A percentile compares a stretch with the other conserved stretches of the same genome.
These are phyloP conservation scores for Formica exsecta DNA, from an alignment of 1,140 invertebrate species.

Conservation along the genomic window DNA sequence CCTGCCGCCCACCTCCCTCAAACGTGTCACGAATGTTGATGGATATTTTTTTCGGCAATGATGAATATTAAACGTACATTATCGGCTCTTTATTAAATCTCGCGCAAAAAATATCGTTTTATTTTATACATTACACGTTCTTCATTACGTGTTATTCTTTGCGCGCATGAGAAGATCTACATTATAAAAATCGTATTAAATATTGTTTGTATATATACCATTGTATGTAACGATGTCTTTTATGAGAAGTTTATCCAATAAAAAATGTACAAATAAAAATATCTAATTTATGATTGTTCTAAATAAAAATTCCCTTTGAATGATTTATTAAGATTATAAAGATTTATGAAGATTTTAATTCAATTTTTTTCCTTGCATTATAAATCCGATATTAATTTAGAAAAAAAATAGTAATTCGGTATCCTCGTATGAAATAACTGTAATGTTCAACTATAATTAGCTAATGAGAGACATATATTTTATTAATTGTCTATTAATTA, in stretches of 20 bases:
- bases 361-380: no score
- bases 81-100: slow-evolving; percentile 51
- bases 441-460: not conserved
- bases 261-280: not conserved
- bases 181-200: not conserved
- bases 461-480: not conserved
- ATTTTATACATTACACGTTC: not conserved
- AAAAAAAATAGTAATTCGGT: no score
- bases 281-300: not conserved
- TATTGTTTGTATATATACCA: not conserved
- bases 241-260: not conserved
- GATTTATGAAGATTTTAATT: no score
- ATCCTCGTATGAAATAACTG: not conserved
- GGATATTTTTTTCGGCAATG: slow-evolving; percentile 49
- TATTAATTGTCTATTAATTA: not conserved
- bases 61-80: slow-evolving; percentile 60
- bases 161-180: not conserved
- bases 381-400: no score
- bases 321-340: not conserved
- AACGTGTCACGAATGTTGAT: slow-evolving; percentile 56
- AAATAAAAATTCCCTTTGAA: not conserved
- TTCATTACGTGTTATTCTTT: not conserved
- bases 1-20: slow-evolving; percentile 1
- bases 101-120: slow-evolving; percentile 21
- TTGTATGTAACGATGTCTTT: not conserved